These are phyloP conservation scores for Neotoma lepida DNA, from an alignment of 2,113 vertebrate species.

Conservation along the genomic window DNA sequence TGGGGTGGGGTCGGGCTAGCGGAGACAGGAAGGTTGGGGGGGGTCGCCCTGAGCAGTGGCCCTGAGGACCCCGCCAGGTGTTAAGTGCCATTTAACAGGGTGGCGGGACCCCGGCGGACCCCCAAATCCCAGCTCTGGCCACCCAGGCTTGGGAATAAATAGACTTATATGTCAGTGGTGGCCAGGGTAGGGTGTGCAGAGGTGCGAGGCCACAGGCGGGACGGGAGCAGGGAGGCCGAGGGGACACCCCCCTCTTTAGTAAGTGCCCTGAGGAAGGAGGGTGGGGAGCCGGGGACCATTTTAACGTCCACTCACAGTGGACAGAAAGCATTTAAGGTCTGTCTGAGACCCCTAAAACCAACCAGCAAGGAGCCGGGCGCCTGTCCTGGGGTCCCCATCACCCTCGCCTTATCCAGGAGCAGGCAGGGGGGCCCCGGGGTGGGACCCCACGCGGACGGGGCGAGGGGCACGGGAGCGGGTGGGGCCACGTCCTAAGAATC, in stretches of 20 bases:
- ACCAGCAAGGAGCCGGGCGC: not conserved
- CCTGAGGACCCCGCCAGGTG: not conserved
- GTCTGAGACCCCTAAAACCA: slow-evolving; percentile 71
- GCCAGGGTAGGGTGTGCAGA: slow-evolving; percentile 16
- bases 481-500: slow-evolving; percentile 72
- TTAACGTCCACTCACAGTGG: slow-evolving; percentile 78
- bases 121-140: not conserved
- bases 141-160: slow-evolving; percentile 70
- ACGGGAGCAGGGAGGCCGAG: not conserved
- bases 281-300: slow-evolving; percentile 61
- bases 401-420: slow-evolving; percentile 1
- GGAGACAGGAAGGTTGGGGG: not conserved
- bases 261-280: slow-evolving; percentile 82
- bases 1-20: not conserved
- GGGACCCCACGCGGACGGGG: not conserved
- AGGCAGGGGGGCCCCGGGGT: not conserved
- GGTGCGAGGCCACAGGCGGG: slow-evolving; percentile 48
- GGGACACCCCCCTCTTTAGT: slow-evolving; percentile 69
- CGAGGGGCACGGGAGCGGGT: not conserved
- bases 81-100: slow-evolving; percentile 53
- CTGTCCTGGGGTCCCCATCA: not conserved
- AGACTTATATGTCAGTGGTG: slow-evolving; percentile 44
- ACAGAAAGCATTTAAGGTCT: slow-evolving; percentile 79
- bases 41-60: slow-evolving; percentile 15
- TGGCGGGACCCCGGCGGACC: not conserved